Conservation (phyloP, 2,888 invertebrate species). For the Cerastoderma edule region DNA sequence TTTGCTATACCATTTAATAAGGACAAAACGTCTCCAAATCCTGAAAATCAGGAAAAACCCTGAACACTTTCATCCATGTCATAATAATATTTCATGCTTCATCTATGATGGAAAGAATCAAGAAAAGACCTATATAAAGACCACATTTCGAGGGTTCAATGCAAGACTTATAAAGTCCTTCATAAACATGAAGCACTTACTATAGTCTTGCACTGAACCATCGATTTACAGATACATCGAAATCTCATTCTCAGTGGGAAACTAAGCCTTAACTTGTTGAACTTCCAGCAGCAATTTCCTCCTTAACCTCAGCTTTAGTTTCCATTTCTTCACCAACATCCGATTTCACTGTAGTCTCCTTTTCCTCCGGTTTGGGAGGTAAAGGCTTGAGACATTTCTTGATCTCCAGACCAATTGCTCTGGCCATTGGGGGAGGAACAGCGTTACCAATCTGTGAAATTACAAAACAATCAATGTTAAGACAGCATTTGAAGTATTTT, state of each 20-base stretch:
- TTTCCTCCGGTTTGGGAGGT: slow-evolving; percentile 50
- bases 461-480: too few species aligned
- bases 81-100: too few species aligned
- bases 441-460: slow-evolving; percentile 90
- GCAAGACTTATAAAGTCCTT: background rate
- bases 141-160: background rate
- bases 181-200: background rate
- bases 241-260: too few species aligned
- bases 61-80: too few species aligned
- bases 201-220: background rate
- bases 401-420: slow-evolving; percentile 91
- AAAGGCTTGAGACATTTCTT: slow-evolving; percentile 73
- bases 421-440: slow-evolving; percentile 92
- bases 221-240: background rate
- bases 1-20: too few species aligned
- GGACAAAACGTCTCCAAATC: too few species aligned
- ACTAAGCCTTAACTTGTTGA: slow-evolving; percentile 29
- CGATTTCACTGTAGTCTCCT: slow-evolving; percentile 12
- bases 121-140: too few species aligned
- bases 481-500: too few species aligned
- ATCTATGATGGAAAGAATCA: too few species aligned
- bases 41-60: too few species aligned
- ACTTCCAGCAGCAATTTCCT: slow-evolving; percentile 35
- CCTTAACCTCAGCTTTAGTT: slow-evolving; percentile 22
- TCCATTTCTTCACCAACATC: slow-evolving; percentile 10